Percentiles rank a stretch among this genome's conserved stretches.
These are phyloP conservation scores for Silvanus unidentatus DNA, from an alignment of 2,888 invertebrate genomes.

Conservation along the genomic window DNA sequence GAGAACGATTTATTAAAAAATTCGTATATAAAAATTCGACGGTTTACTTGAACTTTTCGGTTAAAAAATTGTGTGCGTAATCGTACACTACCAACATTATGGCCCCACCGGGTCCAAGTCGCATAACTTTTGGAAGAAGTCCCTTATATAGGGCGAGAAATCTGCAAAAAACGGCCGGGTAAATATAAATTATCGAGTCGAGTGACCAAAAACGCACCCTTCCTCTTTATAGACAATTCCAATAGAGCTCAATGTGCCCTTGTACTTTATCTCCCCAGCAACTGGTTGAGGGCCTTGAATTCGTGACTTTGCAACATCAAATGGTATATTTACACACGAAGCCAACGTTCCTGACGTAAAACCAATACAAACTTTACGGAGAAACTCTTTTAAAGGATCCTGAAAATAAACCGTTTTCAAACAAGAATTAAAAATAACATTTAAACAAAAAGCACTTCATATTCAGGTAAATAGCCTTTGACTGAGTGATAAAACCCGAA, in stretches of 20 bases:
- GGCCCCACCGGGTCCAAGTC: constrained; percentile 90
- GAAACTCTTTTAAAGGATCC: constrained; percentile 65
- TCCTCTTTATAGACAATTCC: constrained; percentile 74
- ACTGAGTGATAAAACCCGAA: constrained; percentile 94
- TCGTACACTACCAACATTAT: constrained; percentile 93
- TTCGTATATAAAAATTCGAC: not conserved
- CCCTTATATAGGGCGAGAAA: constrained; percentile 88
- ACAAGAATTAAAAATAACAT: not conserved
- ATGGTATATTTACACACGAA: constrained; percentile 87
- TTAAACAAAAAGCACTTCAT: constrained; percentile 53
- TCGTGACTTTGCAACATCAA: constrained; percentile 92
- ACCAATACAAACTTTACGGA: constrained; percentile 74
- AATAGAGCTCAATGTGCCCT: constrained; percentile 68
- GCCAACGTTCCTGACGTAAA: constrained; percentile 83
- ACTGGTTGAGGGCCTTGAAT: constrained; percentile 89
- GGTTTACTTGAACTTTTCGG: constrained; percentile 28
- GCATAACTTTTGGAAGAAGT: constrained; percentile 80
- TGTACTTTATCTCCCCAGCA: constrained; percentile 69
- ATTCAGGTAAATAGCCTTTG: constrained; percentile 65
- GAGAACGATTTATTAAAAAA: too few relatives aligned
- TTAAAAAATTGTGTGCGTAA: constrained; percentile 71
- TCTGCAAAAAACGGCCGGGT: constrained; percentile 52
- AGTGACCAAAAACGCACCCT: constrained; percentile 54
- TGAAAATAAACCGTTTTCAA: constrained; percentile 35
- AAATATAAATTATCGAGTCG: too few relatives aligned